Conservation (phyloP, 2,888 invertebrate species). For the Ryuthela nishihirai region DNA sequence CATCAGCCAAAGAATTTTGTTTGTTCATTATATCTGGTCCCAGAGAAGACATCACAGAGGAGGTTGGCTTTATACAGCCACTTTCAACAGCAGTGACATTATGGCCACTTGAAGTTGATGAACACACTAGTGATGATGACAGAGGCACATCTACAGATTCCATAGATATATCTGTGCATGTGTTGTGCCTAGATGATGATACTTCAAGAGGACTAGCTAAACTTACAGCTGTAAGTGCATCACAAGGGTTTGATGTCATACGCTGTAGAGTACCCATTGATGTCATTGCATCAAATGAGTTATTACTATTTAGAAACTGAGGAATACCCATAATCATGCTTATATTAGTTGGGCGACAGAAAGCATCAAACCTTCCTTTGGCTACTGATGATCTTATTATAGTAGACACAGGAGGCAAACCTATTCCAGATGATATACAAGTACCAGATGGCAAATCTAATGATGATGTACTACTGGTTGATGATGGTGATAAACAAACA, state of each 20-base stretch:
- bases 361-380: conserved; percentile 28
- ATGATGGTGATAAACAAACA: conserved; percentile 26
- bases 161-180: conserved; percentile 26
- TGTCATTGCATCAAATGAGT: conserved; percentile 27
- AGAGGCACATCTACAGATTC: conserved; percentile 32
- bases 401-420: conserved; percentile 38
- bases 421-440: conserved; percentile 25
- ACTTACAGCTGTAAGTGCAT: conserved; percentile 14
- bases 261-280: conserved; percentile 27
- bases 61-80: conserved; percentile 29
- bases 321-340: conserved; percentile 34
- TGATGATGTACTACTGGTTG: conserved; percentile 28
- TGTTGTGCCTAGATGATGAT: conserved; percentile 23
- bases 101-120: conserved; percentile 22
- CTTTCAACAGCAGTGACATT: conserved; percentile 13
- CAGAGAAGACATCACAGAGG: conserved; percentile 35
- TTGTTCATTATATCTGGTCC: conserved; percentile 36
- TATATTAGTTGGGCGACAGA: conserved; percentile 26
- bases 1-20: conserved; percentile 15
- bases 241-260: conserved; percentile 19
- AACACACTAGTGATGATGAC: conserved; percentile 27
- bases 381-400: conserved; percentile 33
- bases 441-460: conserved; percentile 22
- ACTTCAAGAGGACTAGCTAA: conserved; percentile 31
- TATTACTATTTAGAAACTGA: conserved; percentile 20